phyloP scores from a whole-genome alignment of 1,140 invertebrate genomes.

The Philotrypesis tridentata region DNA sequence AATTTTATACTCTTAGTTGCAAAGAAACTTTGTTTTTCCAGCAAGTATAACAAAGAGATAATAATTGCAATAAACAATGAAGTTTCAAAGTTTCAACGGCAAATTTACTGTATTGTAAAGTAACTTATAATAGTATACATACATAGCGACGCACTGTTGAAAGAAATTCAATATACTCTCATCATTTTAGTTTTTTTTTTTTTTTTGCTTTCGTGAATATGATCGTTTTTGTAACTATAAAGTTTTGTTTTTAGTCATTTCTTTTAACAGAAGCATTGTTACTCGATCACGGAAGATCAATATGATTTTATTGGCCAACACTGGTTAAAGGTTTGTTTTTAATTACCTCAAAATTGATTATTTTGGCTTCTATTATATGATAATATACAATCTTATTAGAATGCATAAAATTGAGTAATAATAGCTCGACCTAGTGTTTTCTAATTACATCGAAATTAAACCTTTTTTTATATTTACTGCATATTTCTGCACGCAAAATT shows the following conservation, averaged over 20 bases:
- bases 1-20: too few species aligned
- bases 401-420: background rate
- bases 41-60: too few species aligned
- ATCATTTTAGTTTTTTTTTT: too few species aligned
- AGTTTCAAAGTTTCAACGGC: too few species aligned
- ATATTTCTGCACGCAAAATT: background rate
- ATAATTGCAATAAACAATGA: too few species aligned
- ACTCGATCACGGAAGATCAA: background rate
- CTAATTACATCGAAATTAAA: background rate
- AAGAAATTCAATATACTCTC: too few species aligned
- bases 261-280: background rate
- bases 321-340: background rate
- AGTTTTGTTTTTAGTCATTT: background rate
- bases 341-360: background rate
- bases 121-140: too few species aligned
- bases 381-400: too few species aligned
- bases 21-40: too few species aligned
- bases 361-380: background rate
- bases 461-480: background rate
- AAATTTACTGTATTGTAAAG: too few species aligned
- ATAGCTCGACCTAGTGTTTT: background rate
- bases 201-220: background rate
- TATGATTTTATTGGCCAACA: background rate
- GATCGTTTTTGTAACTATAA: background rate
- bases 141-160: too few species aligned